Evolutionary conservation across 1,140 invertebrate genomes (phyloP).

Genomic region (Bactericera cockerelli): DNA sequence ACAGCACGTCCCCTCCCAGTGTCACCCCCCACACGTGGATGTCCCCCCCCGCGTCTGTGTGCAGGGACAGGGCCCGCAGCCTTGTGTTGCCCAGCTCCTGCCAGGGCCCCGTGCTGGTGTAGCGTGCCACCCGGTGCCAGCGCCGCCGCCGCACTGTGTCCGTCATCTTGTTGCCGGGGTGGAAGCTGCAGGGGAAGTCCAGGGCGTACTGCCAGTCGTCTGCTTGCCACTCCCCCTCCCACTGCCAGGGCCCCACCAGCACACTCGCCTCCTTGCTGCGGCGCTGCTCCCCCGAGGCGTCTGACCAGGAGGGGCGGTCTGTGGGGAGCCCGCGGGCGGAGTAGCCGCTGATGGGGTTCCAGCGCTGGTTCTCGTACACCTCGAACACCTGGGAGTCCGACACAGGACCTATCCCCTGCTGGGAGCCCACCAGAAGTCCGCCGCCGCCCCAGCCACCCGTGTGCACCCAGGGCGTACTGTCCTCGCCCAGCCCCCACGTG

Average conservation of each 20-base stretch:
- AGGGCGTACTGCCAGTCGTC: slow-evolving; percentile 91
- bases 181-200: slow-evolving; percentile 74
- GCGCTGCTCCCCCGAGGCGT: slow-evolving; percentile 61
- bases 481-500: slow-evolving; percentile 77
- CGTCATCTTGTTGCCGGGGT: slow-evolving; percentile 66
- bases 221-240: slow-evolving; percentile 77
- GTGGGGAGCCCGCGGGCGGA: slow-evolving; percentile 68
- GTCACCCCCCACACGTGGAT: slow-evolving; percentile 60
- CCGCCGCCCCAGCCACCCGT: slow-evolving; percentile 72
- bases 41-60: slow-evolving; percentile 25
- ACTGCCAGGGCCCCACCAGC: slow-evolving; percentile 75
- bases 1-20: slow-evolving; percentile 63
- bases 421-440: slow-evolving; percentile 45
- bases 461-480: slow-evolving; percentile 70
- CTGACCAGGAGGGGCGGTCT: slow-evolving; percentile 80
- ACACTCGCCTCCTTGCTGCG: slow-evolving; percentile 69
- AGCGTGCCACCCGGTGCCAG: slow-evolving; percentile 68
- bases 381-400: slow-evolving; percentile 66
- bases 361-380: slow-evolving; percentile 86
- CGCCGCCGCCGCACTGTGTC: slow-evolving; percentile 72
- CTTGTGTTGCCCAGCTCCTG: slow-evolving; percentile 65
- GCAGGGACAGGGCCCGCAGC: slow-evolving; percentile 61
- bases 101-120: slow-evolving; percentile 76
- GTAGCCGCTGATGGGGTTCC: slow-evolving; percentile 82
- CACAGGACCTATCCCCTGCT: slow-evolving; percentile 56